Evolutionary conservation across 2,797 vertebrate genomes (phyloP).

Genomic region (Lagorchestes hirsutus): DNA sequence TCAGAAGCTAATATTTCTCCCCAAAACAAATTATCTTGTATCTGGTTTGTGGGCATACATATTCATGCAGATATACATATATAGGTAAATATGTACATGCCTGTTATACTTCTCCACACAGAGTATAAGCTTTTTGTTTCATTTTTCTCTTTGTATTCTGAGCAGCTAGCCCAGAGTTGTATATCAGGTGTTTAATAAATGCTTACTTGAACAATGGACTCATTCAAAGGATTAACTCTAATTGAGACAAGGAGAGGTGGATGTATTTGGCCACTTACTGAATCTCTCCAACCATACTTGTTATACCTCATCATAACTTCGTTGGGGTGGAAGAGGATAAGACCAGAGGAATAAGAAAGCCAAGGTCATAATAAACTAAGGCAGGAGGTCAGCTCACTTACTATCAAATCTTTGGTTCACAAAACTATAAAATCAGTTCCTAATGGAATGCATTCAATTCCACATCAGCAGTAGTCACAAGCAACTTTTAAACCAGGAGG

Average conservation of each 20-base stretch:
- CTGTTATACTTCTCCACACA: background rate
- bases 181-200: background rate
- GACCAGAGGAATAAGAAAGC: background rate
- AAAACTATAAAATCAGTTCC: background rate
- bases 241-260: background rate
- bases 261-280: fast-evolving
- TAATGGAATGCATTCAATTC: background rate
- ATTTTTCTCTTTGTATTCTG: background rate
- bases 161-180: background rate
- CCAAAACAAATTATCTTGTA: background rate
- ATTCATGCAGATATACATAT: background rate
- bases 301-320: background rate
- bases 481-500: slow-evolving; percentile 3
- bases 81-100: background rate
- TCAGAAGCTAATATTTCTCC: background rate
- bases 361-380: background rate
- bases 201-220: background rate
- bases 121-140: background rate
- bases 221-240: background rate
- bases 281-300: background rate
- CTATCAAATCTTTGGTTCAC: background rate
- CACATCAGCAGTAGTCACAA: fast-evolving
- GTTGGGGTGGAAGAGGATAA: background rate
- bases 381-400: background rate
- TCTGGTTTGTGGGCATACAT: background rate